Evolutionary conservation across 2,113 vertebrate species (phyloP).

Genomic region (Solea solea): DNA sequence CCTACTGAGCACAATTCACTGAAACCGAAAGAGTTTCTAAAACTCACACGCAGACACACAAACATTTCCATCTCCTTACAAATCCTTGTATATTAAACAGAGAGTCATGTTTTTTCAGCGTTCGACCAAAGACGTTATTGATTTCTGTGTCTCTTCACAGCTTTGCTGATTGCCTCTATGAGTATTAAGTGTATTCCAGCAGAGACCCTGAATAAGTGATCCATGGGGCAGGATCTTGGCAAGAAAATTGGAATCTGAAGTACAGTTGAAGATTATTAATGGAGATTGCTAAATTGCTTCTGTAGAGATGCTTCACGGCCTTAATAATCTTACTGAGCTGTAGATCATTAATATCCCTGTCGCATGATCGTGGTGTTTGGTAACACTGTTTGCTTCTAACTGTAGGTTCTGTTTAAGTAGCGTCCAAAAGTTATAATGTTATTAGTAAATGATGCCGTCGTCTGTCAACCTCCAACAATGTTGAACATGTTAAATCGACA

Average conservation of each 20-base stretch:
- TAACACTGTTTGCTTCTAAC: not conserved
- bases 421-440: not conserved
- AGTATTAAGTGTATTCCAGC: slow-evolving; percentile 14
- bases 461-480: too few species aligned
- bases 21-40: not conserved
- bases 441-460: too few species aligned
- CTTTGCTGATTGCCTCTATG: slow-evolving; percentile 23
- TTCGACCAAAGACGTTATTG: slow-evolving; percentile 36
- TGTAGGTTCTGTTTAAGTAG: slow-evolving; percentile 1
- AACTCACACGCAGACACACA: slow-evolving; percentile 18
- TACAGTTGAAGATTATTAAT: slow-evolving; percentile 2
- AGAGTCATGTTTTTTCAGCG: not conserved
- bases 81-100: not conserved
- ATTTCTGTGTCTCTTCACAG: slow-evolving; percentile 29
- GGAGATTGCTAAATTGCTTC: not conserved
- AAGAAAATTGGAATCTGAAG: not conserved
- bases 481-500: too few species aligned
- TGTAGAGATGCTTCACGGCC: not conserved
- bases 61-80: not conserved
- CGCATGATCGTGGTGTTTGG: not conserved
- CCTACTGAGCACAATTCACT: slow-evolving; percentile 15
- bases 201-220: slow-evolving; percentile 1
- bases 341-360: slow-evolving; percentile 5
- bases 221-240: not conserved
- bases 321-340: not conserved